Evolutionary conservation across 2,797 vertebrate genomes (phyloP), one percentile per base, ranked within the genome.

Genomic region (Paratrypauchen microcephalus): DNA sequence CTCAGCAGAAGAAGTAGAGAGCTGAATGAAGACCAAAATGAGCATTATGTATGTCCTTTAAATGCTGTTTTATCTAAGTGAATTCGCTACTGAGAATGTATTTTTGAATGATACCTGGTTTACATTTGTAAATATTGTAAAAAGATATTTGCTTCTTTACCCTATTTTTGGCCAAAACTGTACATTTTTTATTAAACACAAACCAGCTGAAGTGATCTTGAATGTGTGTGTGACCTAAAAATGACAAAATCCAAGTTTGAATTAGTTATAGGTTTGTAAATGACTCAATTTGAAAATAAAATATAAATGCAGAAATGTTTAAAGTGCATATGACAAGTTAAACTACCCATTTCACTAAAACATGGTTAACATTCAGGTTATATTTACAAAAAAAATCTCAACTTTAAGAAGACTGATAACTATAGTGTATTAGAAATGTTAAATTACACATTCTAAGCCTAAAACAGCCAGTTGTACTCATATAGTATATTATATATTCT

Each of bases 61-160:
- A 61, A n/a, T 61, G 32, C 11, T 21, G 30, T 21, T 41, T 61
- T 61, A 39, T 61, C 41, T 58, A 19, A 15, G 6, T 30, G 26
- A 28, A 58, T 58, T 15, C 24, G 30, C 41, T 45, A 45, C 41
- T 45, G 41, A 24, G 12, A 59, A 7, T 13, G 28, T 19, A 36
- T 32, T 60, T 36, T 36, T 36, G 58, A 60, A 18, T 19, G 7
- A 30, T 8, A 0, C 1, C 21, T 6, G 11, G 26, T 19, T 58
- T 59, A 32, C 57, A 19, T 61, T 41, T 61, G 59, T 61, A 61
- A 61, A 41, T 61, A 61, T 4, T 60, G 58, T 60, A 15, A 36
- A 39, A 15, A 58, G 16, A 16, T 30, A 28, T 30, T 30, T 60
- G 30, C 11, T 23, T 39, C 9, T 23, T 39, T 21, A n/a, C 4